phyloP scores from a whole-genome alignment of 1,140 invertebrate genomes.

The Adelges cooleyi region DNA sequence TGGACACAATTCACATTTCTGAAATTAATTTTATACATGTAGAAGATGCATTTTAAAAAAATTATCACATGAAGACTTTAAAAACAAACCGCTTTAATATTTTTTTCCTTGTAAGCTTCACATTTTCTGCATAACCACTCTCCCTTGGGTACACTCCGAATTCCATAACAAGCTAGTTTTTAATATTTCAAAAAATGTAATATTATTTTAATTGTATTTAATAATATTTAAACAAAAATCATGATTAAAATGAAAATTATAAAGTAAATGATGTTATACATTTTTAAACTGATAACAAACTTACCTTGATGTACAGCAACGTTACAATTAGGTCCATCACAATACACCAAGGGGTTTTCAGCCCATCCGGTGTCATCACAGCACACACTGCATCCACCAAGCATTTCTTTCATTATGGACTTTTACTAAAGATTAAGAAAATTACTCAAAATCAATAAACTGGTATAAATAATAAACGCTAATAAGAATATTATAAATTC shows the following conservation, averaged over 20 bases:
- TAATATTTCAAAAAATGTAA: conserved; percentile 12
- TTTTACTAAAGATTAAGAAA: neutral
- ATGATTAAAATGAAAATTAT: neutral
- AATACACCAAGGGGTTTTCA: conserved; percentile 97
- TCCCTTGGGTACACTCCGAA: conserved; percentile 89
- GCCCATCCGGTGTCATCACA: conserved; percentile 96
- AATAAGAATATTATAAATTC: too few species aligned
- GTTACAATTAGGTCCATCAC: conserved; percentile 93
- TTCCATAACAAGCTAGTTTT: conserved; percentile 89
- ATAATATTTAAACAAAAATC: neutral
- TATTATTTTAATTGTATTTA: conserved; percentile 1
- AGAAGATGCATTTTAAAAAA: too few species aligned
- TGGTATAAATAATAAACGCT: neutral
- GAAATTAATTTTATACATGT: conserved; percentile 7
- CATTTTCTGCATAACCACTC: conserved; percentile 98
- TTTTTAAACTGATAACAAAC: conserved; percentile 1
- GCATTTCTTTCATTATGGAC: conserved; percentile 79
- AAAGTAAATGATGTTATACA: neutral
- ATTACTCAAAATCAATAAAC: neutral
- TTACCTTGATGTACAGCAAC: conserved; percentile 72
- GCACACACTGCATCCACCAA: conserved; percentile 98
- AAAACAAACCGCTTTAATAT: conserved; percentile 66
- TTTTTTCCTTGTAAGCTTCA: conserved; percentile 74
- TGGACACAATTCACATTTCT: conserved; percentile 82
- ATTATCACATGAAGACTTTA: neutral